Percentiles rank a stretch among this genome's conserved stretches.
Conservation (phyloP, 2,888 invertebrate genomes). For the Melieria picta region DNA sequence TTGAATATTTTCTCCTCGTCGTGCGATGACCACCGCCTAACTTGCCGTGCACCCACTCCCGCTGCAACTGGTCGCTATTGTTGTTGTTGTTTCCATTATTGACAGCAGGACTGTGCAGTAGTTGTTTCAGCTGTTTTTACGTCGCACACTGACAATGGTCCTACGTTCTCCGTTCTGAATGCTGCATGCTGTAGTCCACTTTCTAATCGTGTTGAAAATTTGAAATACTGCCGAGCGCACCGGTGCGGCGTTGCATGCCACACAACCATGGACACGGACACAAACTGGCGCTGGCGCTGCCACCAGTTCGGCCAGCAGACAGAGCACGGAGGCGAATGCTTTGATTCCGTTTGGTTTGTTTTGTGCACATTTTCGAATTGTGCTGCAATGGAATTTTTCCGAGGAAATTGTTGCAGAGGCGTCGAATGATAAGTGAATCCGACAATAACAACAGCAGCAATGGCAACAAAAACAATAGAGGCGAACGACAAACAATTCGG, state of each 20-base stretch:
- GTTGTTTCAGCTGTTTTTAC: no score
- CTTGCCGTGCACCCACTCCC: neutral
- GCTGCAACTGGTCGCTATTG: no score
- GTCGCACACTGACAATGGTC: no score
- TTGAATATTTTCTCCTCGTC: slow-evolving; percentile 33
- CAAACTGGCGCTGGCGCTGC: neutral
- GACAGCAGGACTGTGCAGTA: no score
- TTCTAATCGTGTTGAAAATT: slow-evolving; percentile 29
- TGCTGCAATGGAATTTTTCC: slow-evolving; percentile 23
- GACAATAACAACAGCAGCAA: slow-evolving; percentile 12
- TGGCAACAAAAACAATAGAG: neutral
- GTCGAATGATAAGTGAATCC: slow-evolving; percentile 39
- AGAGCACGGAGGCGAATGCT: neutral
- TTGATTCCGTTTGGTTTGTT: slow-evolving; percentile 13
- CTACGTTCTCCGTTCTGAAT: no score
- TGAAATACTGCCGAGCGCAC: slow-evolving; percentile 16
- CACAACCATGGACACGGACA: neutral
- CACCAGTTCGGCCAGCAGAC: no score
- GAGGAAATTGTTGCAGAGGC: slow-evolving; percentile 34
- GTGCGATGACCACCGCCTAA: neutral
- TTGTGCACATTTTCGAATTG: slow-evolving; percentile 19
- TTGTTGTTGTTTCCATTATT: no score
- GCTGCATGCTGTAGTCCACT: slow-evolving; percentile 4
- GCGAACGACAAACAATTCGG: slow-evolving; percentile 28
- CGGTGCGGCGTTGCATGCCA: slow-evolving; percentile 3